phyloP scores from a whole-genome alignment of 2,113 vertebrate genomes.

The Callaeas wilsoni region DNA sequence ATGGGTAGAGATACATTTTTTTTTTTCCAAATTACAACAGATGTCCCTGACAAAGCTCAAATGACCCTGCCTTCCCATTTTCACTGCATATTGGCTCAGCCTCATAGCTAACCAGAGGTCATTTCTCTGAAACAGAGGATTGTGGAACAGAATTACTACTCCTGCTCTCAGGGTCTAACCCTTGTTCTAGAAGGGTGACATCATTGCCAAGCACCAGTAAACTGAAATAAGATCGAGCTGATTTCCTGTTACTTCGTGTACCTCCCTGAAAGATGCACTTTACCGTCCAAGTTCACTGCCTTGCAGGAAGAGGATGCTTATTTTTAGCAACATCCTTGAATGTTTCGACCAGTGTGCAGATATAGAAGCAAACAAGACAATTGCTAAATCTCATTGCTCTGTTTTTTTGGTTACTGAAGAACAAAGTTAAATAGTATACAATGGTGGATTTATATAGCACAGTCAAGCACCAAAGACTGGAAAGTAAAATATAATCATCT shows the following conservation, averaged over 20 bases:
- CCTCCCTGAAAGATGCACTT: slow-evolving; percentile 41
- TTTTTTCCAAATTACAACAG: background rate
- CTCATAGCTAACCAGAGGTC: background rate
- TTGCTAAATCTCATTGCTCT: background rate
- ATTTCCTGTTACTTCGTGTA: slow-evolving; percentile 52
- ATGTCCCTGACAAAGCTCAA: background rate
- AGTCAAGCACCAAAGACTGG: background rate
- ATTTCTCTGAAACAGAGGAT: background rate
- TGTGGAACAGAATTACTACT: background rate
- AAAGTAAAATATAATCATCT: background rate
- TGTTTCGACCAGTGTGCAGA: slow-evolving; percentile 3
- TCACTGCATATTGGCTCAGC: background rate
- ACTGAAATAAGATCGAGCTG: background rate
- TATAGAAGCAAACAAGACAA: background rate
- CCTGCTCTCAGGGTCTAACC: background rate
- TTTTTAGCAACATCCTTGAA: slow-evolving; percentile 68
- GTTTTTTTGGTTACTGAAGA: background rate
- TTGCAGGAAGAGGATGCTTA: slow-evolving; percentile 57
- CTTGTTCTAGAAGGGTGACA: background rate
- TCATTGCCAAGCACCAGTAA: background rate
- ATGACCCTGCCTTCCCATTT: background rate
- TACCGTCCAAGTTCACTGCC: slow-evolving; percentile 32
- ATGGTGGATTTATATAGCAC: background rate
- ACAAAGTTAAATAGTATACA: background rate
- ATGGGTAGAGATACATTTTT: background rate